These are phyloP conservation scores for Sorex maritimensis DNA, from an alignment of 2,797 vertebrate genomes.

Conservation along the genomic window DNA sequence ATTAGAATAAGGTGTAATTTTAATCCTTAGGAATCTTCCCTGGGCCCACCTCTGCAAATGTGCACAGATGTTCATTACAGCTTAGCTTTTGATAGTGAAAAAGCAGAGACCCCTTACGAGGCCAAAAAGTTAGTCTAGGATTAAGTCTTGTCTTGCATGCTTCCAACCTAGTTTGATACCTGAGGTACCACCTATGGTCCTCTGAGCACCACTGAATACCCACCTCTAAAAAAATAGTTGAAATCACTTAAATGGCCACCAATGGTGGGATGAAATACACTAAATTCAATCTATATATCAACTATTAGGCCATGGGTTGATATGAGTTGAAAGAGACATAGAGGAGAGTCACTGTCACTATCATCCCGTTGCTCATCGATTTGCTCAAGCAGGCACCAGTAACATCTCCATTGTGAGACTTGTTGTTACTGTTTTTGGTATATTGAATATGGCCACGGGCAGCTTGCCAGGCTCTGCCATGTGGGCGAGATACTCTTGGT, in stretches of 20 bases:
- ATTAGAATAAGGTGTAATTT: slow-evolving; percentile 1
- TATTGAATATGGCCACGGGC: no score
- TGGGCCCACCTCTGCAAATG: not conserved
- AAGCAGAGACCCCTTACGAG: not conserved
- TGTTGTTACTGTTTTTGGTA: no score
- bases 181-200: no score
- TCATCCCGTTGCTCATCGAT: no score
- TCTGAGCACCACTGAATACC: no score
- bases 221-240: no score
- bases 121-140: not conserved
- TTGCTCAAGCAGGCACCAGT: no score
- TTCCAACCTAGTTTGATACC: no score
- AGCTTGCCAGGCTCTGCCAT: no score
- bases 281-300: not conserved
- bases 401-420: no score
- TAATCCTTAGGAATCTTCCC: not conserved
- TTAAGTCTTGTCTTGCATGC: not conserved
- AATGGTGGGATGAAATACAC: not conserved
- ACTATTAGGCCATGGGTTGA: not conserved
- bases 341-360: not conserved
- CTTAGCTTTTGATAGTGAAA: not conserved
- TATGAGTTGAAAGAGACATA: not conserved
- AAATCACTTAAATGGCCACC: not conserved
- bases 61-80: not conserved
- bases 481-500: no score